A percentile compares a stretch with the other conserved stretches of the same genome.
Conservation (phyloP, 2,113 vertebrate species). For the Antigone vipio region DNA sequence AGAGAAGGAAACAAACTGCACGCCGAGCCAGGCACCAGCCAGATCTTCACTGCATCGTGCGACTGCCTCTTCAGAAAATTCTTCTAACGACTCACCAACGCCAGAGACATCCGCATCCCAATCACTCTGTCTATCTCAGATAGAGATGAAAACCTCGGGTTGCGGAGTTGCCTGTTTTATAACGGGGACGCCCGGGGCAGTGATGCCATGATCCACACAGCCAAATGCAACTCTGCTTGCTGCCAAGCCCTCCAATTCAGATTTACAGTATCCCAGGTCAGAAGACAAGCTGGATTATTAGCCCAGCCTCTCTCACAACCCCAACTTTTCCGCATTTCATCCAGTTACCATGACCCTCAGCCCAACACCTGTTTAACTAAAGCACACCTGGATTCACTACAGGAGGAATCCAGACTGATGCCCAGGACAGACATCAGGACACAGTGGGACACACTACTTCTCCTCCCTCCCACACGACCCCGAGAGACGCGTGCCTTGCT, state of each 20-base stretch:
- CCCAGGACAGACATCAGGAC: background rate
- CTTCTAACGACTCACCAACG: background rate
- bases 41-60: background rate
- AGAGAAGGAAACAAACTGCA: background rate
- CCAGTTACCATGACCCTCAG: background rate
- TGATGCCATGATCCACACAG: fast-evolving
- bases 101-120: background rate
- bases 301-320: background rate
- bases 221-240: fast-evolving
- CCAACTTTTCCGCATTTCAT: background rate
- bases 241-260: background rate
- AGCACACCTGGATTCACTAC: background rate
- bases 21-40: background rate
- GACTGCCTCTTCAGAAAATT: background rate
- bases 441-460: fast-evolving
- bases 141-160: fast-evolving
- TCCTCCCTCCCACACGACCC: background rate
- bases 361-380: background rate
- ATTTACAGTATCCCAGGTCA: background rate
- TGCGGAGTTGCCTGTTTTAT: background rate
- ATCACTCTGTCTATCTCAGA: background rate
- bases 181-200: fast-evolving
- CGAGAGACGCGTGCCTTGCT: fast-evolving
- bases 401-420: fast-evolving
- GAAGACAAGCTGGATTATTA: background rate